Percentiles rank a stretch among this genome's conserved stretches.
Evolutionary conservation across 2,797 vertebrate genomes (phyloP).

Genomic region (Oryzias dopingdopingensis): DNA sequence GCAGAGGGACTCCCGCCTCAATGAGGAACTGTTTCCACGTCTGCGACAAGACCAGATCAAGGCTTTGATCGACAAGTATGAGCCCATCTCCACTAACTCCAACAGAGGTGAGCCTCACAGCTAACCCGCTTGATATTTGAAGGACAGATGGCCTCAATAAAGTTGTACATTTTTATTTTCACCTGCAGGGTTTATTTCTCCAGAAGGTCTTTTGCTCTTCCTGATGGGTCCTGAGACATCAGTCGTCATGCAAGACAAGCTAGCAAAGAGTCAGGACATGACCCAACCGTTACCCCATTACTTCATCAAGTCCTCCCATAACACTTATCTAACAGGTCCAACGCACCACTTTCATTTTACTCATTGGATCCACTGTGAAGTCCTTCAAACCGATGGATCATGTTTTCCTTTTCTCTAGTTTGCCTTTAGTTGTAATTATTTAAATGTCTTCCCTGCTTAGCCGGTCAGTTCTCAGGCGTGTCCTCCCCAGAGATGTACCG

Average conservation of each 20-base stretch:
- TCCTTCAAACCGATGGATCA: not conserved
- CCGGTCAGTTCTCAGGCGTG: constrained; percentile 93
- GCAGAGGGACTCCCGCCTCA: constrained; percentile 91
- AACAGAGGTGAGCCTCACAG: constrained; percentile 84
- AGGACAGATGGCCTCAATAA: not conserved
- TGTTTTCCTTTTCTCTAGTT: constrained; percentile 1
- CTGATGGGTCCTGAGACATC: constrained; percentile 92
- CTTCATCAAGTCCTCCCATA: constrained; percentile 97
- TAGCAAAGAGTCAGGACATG: constrained; percentile 91
- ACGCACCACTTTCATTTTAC: not conserved
- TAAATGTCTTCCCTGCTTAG: constrained; percentile 59
- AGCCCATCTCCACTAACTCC: constrained; percentile 82
- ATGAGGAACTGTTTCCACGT: constrained; percentile 89
- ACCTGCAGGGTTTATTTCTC: constrained; percentile 87
- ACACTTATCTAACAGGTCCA: constrained; percentile 95
- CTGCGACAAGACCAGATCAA: constrained; percentile 90
- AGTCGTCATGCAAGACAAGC: constrained; percentile 83
- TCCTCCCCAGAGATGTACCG: constrained; percentile 98
- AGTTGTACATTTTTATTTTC: not conserved
- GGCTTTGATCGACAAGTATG: constrained; percentile 93
- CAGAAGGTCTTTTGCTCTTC: constrained; percentile 91
- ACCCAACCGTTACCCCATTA: constrained; percentile 91
- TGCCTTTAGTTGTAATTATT: too few relatives aligned
- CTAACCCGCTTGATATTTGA: not conserved
- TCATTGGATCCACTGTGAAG: not conserved